Base-by-base conservation (phyloP, 2,888 invertebrate species). In the Drosophila tripunctata region DNA sequence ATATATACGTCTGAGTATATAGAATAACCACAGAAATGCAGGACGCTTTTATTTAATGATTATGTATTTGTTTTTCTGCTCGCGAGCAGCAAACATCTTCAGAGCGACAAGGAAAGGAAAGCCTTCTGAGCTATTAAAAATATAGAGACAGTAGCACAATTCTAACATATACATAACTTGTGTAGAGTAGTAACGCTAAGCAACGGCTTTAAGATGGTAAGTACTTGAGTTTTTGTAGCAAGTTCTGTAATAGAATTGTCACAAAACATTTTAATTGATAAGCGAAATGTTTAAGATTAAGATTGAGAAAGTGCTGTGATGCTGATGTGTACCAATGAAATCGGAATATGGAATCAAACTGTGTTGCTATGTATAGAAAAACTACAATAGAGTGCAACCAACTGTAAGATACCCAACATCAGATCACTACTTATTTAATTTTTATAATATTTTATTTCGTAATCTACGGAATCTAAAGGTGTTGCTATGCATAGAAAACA, bases 301-400 rank as follows among this genome's bases (percentile, higher is more conserved):
- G 40, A 14, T 31, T 19, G 35, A 40, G 31, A 22, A 56, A 51
- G 48, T 41, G 12, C 5, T n/a, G 24, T 7, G 50, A 6, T 30
- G 57, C 61, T 87, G 81, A 87, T 87, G 85, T 81, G 87, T 78
- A 60, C 85, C 72, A 76, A 76, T 78, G 17, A 24, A 44, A 58
- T 36, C 7, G 14, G 5, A 33, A n/a, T n/a, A n/a, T n/a, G n/a
- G n/a, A n/a, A n/a, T n/a, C n/a, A n/a, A n/a, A n/a, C n/a, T n/a
- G n/a, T n/a, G n/a, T n/a, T n/a, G n/a, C n/a, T n/a, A n/a, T n/a
- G n/a, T n/a, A n/a, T n/a, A n/a, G n/a, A n/a, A n/a, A n/a, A n/a
- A n/a, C n/a, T n/a, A n/a, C n/a, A n/a, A n/a, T n/a, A n/a, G n/a
- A n/a, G n/a, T n/a, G n/a, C n/a, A n/a, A n/a, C n/a, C n/a, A n/a